These are phyloP conservation scores for Notiomystis cincta DNA, from an alignment of 2,113 vertebrate species.

Conservation along the genomic window DNA sequence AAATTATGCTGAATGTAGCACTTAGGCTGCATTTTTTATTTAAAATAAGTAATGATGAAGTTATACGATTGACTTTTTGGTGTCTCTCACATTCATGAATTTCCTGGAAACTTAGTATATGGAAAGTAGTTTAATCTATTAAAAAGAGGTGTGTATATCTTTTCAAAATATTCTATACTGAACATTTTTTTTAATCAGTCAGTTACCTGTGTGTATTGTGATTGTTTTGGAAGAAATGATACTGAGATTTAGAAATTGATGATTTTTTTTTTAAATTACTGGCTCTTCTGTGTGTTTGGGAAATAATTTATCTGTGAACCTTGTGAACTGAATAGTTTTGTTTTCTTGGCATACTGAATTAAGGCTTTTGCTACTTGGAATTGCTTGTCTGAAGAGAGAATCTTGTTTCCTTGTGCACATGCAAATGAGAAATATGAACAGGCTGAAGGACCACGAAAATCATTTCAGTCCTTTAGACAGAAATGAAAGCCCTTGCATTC, in stretches of 20 bases:
- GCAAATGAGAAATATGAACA: neutral
- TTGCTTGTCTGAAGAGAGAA: neutral
- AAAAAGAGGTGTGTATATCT: neutral
- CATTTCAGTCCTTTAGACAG: neutral
- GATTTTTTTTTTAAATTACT: neutral
- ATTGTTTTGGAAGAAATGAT: neutral
- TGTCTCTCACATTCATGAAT: neutral
- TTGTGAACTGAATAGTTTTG: neutral
- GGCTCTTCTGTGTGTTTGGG: neutral
- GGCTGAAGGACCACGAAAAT: neutral
- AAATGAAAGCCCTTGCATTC: neutral
- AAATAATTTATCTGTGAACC: neutral
- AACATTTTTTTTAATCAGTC: neutral
- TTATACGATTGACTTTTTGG: neutral
- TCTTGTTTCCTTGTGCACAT: neutral
- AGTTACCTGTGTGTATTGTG: neutral
- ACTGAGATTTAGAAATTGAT: neutral
- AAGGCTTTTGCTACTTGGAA: neutral
- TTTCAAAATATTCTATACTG: neutral
- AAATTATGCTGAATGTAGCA: neutral
- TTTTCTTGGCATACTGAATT: neutral
- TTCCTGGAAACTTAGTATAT: neutral
- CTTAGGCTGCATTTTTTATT: neutral
- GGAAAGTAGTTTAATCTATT: neutral
- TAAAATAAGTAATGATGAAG: neutral